These are phyloP conservation scores for Euwallacea fornicatus DNA, from an alignment of 1,140 invertebrate species.

Conservation along the genomic window DNA sequence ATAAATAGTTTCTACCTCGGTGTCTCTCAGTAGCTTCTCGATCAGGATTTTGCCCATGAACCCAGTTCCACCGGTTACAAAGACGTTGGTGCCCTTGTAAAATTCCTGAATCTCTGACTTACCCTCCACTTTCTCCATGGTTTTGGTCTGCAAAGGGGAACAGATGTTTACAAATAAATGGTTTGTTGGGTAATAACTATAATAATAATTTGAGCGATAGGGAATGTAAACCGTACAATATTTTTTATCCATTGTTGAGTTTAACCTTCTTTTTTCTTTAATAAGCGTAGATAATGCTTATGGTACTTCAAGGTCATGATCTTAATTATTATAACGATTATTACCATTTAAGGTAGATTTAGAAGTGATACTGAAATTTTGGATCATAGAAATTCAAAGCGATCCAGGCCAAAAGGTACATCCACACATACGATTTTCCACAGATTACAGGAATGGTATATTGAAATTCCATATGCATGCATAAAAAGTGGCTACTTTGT, in stretches of 20 bases:
- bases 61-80: conserved; percentile 73
- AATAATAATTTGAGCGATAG: background rate
- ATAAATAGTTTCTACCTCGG: conserved; percentile 71
- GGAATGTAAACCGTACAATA: background rate
- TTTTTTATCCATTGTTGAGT: background rate
- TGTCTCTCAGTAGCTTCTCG: conserved; percentile 57
- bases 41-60: conserved; percentile 75
- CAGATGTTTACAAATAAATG: no score
- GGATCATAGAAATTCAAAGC: no score
- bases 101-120: conserved; percentile 60
- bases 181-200: background rate
- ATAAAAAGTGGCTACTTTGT: no score
- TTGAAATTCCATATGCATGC: no score
- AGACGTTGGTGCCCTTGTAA: conserved; percentile 64
- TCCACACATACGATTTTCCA: no score
- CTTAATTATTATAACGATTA: background rate
- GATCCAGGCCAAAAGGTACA: no score
- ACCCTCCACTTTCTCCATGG: conserved; percentile 22
- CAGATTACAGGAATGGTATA: no score
- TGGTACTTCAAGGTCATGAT: background rate
- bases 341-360: no score
- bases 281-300: background rate
- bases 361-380: no score
- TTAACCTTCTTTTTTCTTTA: conserved; percentile 7
- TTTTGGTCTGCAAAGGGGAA: conserved; percentile 2